These are phyloP conservation scores for Pteronura brasiliensis DNA, from an alignment of 2,113 vertebrate genomes.

Conservation along the genomic window DNA sequence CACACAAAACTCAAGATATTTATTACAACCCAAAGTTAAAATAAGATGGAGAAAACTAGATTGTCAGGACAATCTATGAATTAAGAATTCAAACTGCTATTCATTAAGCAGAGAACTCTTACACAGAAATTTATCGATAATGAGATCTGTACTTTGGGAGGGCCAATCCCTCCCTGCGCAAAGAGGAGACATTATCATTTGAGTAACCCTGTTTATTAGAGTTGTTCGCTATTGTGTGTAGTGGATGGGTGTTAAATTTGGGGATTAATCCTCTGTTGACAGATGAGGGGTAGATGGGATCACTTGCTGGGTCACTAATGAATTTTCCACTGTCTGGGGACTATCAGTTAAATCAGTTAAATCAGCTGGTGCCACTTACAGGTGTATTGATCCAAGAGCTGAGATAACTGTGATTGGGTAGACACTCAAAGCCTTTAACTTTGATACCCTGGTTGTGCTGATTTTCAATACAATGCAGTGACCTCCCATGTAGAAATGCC, in stretches of 20 bases:
- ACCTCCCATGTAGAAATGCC: neutral
- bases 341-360: neutral
- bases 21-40: neutral
- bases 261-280: neutral
- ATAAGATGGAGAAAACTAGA: neutral
- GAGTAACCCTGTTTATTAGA: neutral
- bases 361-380: neutral
- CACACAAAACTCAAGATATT: neutral
- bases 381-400: neutral
- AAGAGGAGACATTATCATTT: neutral
- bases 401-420: neutral
- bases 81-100: neutral
- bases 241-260: neutral
- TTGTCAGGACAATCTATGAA: neutral
- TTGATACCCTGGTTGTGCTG: neutral
- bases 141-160: neutral
- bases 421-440: neutral
- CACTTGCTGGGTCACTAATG: neutral
- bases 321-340: neutral
- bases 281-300: neutral
- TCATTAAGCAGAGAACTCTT: neutral
- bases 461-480: neutral
- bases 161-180: fast-evolving
- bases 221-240: neutral
- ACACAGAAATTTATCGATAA: neutral